Conservation (phyloP, 2,113 vertebrate genomes). For the Sinocyclocheilus anophthalmus region DNA sequence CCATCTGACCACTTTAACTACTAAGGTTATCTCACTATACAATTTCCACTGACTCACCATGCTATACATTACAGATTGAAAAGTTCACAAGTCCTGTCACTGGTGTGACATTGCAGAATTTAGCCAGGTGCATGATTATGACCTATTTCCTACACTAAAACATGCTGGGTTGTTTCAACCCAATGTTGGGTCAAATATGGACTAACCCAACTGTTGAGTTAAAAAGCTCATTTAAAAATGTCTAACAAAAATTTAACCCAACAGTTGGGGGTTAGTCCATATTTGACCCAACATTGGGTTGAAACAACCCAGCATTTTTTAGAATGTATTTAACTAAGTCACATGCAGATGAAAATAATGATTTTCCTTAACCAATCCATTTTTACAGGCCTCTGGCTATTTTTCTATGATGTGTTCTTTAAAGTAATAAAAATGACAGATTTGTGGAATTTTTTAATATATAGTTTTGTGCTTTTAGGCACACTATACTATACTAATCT, state of each 20-base stretch:
- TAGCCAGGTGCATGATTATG: neutral
- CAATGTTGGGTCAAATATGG: too few species aligned
- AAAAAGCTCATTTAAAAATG: too few species aligned
- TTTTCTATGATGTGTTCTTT: neutral
- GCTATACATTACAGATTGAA: neutral
- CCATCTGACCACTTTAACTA: neutral
- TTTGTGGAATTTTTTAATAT: neutral
- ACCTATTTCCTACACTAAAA: neutral
- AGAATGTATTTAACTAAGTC: too few species aligned
- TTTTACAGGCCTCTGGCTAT: neutral
- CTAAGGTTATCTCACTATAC: neutral
- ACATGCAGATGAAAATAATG: neutral
- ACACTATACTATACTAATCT: neutral
- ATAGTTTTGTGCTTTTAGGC: neutral
- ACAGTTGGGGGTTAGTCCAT: too few species aligned
- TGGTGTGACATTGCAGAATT: neutral
- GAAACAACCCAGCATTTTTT: too few species aligned
- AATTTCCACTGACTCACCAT: neutral
- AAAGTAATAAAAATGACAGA: neutral
- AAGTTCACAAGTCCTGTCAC: neutral
- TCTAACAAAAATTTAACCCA: too few species aligned
- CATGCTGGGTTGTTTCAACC: too few species aligned
- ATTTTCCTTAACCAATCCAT: neutral
- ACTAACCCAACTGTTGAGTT: too few species aligned
- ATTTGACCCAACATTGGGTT: too few species aligned